Evolutionary conservation across 30 jellyfish, hydroid and myxozoan species (phyloP), one percentile per base, ranked within the genome.

Genomic region (Cassiopea andromeda): DNA sequence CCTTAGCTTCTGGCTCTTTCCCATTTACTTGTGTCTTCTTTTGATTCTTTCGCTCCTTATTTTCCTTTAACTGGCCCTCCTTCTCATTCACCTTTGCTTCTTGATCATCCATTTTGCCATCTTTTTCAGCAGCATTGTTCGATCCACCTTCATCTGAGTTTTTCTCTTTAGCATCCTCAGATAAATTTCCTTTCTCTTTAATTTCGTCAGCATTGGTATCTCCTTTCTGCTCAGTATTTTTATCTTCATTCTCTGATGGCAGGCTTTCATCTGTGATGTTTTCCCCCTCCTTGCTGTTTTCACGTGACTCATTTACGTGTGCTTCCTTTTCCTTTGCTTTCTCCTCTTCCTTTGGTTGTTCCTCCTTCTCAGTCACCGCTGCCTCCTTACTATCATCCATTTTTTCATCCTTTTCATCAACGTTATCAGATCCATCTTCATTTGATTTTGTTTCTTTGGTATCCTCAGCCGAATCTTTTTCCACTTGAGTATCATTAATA

Each of bases 41-140:
- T 90, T 49, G 61, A 9, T 17, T 81, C 81, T 1, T 48, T n/a
- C 72, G 44, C 72, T 75, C 83, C 45, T 64, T 73, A 61, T 80
- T 57, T 60, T 80, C 89, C 58, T 80, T 64, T 2, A 2, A 8
- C 59, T 58, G 64, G 4, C 44, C 58, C 12, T n/a, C n/a, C n/a
- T 50, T 50, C 9, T 50, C 64, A 50, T 50, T 27, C 16, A 16
- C 43, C 46, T 58, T 44, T 67, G 7, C 44, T 74, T n/a, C 44
- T 7, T 9, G 16, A 18, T 60, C 43, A 19, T 43, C 85, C n/a
- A n/a, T n/a, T n/a, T n/a, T n/a, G n/a, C n/a, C n/a, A n/a, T n/a
- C n/a, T n/a, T n/a, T n/a, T n/a, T n/a, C n/a, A n/a, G n/a, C n/a
- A n/a, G n/a, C n/a, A n/a, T n/a, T n/a, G n/a, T n/a, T n/a, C n/a